Base-by-base conservation (phyloP, 2,888 invertebrate species). In the Platycnemis pennipes region DNA sequence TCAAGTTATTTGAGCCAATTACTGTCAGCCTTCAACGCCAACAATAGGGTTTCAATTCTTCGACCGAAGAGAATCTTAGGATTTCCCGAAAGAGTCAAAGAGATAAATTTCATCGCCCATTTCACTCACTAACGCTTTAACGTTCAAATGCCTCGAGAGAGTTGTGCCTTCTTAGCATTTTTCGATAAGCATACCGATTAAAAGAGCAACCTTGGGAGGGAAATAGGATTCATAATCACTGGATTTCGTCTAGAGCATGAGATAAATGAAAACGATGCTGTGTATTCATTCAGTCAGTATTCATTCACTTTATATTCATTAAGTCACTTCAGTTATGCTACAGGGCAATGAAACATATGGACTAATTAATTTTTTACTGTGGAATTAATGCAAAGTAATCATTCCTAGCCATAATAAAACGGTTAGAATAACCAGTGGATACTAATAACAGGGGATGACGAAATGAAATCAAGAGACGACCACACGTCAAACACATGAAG, bases 1-100 rank as follows among this genome's bases (percentile, higher is more conserved):
- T 77, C 77, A 37, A 77, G 77, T 77, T 77, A 77, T 63, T 77
- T 77, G 77, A 77, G 37, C 77, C 77, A 77, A 77, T 77, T 77
- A 77, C 77, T 11, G 77, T 37, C 37, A 77, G 37, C 77, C 13
- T 11, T 77, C 31, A 77, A 77, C 8, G 8, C 77, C 26, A 77
- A 31, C 31, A 37, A 37, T 77, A 77, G 77, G 77, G 77, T 37
- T 77, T 77, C 77, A 77, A 77, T 77, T 31, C 77, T 31, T 31
- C 31, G 37, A 77, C 77, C 11, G 77, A 13, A 16, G 77, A 77
- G 37, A 31, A 8, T 13, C 37, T 77, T 13, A 31, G 77, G 37
- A 37, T 77, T 77, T 77, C 31, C 37, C 31, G 77, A 37, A 37
- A 26, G 37, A n/a, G 63, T 63, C 63, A 37, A 77, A 5, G 37